phyloP scores from a whole-genome alignment of 1,140 invertebrate genomes.

The honey bee (Apis mellifera) region DNA sequence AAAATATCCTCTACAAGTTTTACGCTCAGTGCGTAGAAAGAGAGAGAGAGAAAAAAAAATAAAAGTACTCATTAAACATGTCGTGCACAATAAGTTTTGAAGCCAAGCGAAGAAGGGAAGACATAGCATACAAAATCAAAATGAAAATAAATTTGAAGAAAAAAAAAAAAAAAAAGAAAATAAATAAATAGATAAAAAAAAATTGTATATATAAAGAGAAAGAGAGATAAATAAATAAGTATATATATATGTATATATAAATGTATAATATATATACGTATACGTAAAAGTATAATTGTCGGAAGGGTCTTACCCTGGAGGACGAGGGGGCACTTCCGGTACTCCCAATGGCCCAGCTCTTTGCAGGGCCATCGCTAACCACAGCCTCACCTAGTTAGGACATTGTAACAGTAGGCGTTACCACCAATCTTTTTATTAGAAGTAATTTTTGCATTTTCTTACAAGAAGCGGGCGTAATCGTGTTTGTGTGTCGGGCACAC shows the following conservation, averaged over 20 bases:
- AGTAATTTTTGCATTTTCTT: slow-evolving; percentile 61
- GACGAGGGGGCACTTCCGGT: slow-evolving; percentile 82
- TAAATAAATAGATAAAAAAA: not conserved
- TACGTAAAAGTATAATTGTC: slow-evolving; percentile 80
- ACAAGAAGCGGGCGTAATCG: slow-evolving; percentile 53
- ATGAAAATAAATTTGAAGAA: slow-evolving; percentile 47
- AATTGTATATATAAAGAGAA: slow-evolving; percentile 2
- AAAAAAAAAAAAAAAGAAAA: slow-evolving; percentile 47
- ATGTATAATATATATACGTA: slow-evolving; percentile 32
- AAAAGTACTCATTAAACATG: slow-evolving; percentile 61
- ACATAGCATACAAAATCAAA: slow-evolving; percentile 80
- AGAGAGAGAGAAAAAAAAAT: not conserved
- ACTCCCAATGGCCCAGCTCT: slow-evolving; percentile 81
- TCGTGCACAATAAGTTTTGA: slow-evolving; percentile 80
- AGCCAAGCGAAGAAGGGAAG: slow-evolving; percentile 80
- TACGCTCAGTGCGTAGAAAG: slow-evolving; percentile 64
- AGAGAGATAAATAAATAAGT: slow-evolving; percentile 32
- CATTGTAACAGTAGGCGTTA: slow-evolving; percentile 75
- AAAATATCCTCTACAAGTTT: slow-evolving; percentile 66
- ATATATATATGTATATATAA: not conserved
- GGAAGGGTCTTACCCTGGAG: slow-evolving; percentile 84
- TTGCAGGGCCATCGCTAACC: slow-evolving; percentile 81
- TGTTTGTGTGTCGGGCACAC: slow-evolving; percentile 1
- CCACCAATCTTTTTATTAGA: slow-evolving; percentile 68
- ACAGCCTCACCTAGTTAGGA: slow-evolving; percentile 82